Evolutionary conservation across 2,113 vertebrate species (phyloP).

Genomic region (Oreochromis niloticus): DNA sequence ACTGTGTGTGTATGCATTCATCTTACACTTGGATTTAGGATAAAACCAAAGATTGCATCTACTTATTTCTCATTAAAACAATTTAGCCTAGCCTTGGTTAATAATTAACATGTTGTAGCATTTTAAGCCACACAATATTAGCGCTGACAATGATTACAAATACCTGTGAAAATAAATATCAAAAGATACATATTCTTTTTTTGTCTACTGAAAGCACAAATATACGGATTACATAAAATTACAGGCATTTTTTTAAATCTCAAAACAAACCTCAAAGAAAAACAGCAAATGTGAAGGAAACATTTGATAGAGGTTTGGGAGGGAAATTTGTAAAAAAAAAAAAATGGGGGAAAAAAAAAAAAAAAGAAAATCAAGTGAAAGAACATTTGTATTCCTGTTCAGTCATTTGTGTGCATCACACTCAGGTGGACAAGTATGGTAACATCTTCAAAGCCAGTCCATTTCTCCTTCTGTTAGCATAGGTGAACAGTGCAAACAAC

Average conservation of each 20-base stretch:
- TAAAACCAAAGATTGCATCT: not conserved
- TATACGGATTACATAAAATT: conserved; percentile 35
- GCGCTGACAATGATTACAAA: conserved; percentile 47
- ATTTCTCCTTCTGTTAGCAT: conserved; percentile 13
- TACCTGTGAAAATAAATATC: conserved; percentile 64
- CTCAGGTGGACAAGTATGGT: not conserved
- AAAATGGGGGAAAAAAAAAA: not conserved
- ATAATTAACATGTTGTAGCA: conserved; percentile 29
- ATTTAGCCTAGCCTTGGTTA: conserved; percentile 37
- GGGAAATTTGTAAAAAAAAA: not conserved
- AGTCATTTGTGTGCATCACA: not conserved
- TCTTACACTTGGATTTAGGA: conserved; percentile 6
- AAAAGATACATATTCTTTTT: conserved; percentile 50
- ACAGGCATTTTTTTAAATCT: conserved; percentile 11
- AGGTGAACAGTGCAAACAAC: not conserved
- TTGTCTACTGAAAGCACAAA: conserved; percentile 45
- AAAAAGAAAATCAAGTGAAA: not conserved
- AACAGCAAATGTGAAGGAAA: not conserved
- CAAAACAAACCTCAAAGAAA: not conserved
- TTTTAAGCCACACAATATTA: conserved; percentile 45
- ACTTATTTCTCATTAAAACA: conserved; percentile 2
- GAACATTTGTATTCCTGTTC: not conserved
- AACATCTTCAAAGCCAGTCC: not conserved
- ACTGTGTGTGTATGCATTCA: not conserved
- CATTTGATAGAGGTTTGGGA: not conserved